Evolutionary conservation across 30 jellyfish, hydroid and myxozoan species (phyloP).

Genomic region (Turritopsis rubra): DNA sequence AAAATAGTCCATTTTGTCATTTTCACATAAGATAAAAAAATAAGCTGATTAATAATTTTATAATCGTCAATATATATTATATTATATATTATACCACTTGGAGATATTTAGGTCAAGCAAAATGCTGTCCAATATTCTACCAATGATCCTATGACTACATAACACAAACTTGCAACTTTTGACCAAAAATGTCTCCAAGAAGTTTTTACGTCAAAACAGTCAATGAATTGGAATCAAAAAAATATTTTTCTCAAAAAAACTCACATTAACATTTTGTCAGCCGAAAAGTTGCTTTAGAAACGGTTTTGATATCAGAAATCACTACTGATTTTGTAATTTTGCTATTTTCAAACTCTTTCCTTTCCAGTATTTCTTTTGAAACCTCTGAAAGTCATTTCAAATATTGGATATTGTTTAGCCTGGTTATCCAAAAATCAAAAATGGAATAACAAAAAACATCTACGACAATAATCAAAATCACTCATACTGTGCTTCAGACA

Average conservation of each 20-base stretch:
- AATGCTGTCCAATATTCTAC: not conserved
- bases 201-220: not conserved
- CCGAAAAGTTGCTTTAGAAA: too few species aligned
- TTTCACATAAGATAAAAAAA: not conserved
- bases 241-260: not conserved
- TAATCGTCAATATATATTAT: not conserved
- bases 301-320: too few species aligned
- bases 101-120: not conserved
- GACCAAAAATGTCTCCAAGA: not conserved
- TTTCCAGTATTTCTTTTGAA: too few species aligned
- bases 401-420: too few species aligned
- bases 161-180: not conserved
- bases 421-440: too few species aligned
- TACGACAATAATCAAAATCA: too few species aligned
- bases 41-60: not conserved
- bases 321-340: too few species aligned
- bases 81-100: too few species aligned
- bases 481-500: not conserved
- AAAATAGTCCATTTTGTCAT: not conserved
- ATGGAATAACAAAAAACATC: not conserved
- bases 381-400: too few species aligned
- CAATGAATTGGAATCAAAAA: not conserved
- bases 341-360: too few species aligned
- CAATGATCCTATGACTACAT: not conserved
- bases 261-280: not conserved